These are phyloP conservation scores for Schizopygopsis malacanthus DNA, from an alignment of 2,797 vertebrate genomes.

Conservation along the genomic window DNA sequence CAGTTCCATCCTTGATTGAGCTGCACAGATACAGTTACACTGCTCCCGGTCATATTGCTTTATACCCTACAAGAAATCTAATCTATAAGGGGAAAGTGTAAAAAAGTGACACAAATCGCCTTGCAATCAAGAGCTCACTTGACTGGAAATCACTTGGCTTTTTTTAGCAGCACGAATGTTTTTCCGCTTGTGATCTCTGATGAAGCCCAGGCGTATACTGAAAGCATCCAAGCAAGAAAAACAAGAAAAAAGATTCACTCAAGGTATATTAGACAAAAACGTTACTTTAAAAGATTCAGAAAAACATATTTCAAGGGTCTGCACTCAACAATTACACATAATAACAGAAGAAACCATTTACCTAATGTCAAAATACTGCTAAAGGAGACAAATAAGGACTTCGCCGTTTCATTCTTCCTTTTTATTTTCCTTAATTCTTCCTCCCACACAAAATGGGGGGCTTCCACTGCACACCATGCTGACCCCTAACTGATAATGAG, in stretches of 20 bases:
- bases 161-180: constrained; percentile 25
- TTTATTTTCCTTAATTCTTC: background rate
- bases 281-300: background rate
- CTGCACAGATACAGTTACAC: background rate
- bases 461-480: background rate
- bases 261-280: constrained; percentile 2
- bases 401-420: background rate
- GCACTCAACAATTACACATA: background rate
- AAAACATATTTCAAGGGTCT: background rate
- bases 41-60: background rate
- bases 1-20: background rate
- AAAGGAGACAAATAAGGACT: background rate
- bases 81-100: background rate
- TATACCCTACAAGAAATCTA: background rate
- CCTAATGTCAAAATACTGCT: background rate
- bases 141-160: constrained; percentile 34
- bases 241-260: constrained; percentile 5
- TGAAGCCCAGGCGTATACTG: background rate
- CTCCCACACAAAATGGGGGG: background rate
- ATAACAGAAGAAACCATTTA: background rate
- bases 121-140: constrained; percentile 27
- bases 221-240: constrained; percentile 6
- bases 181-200: constrained; percentile 9
- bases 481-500: constrained; percentile 43
- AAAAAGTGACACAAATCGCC: constrained; percentile 11